Percentiles rank a stretch among this genome's conserved stretches.
phyloP scores from a whole-genome alignment of 2,888 invertebrate species.

The Pandemis cinnamomeana region DNA sequence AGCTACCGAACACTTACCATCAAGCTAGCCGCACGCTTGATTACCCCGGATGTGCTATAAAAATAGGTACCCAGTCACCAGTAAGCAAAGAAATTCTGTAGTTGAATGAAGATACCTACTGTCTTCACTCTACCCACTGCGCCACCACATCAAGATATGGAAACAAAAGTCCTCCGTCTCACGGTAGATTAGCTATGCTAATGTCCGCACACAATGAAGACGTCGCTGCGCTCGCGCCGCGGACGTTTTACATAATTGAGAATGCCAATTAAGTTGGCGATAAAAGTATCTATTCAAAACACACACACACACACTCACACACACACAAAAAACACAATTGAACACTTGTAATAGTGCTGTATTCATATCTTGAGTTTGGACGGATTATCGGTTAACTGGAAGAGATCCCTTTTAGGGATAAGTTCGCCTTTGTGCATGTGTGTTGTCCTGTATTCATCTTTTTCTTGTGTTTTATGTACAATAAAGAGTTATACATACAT shows the following conservation, averaged over 20 bases:
- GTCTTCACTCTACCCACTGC: constrained; percentile 5
- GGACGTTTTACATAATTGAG: constrained; percentile 20
- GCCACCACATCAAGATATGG: constrained; percentile 34
- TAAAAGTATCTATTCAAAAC: background rate
- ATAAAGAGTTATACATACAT: no score
- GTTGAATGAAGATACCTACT: constrained; percentile 10
- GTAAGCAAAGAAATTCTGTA: no score
- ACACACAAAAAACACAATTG: background rate
- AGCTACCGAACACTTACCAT: no score
- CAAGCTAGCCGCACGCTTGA: no score
- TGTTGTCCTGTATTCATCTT: no score
- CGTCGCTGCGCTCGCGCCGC: constrained; percentile 44
- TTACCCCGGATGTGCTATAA: no score
- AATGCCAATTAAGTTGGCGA: constrained; percentile 10
- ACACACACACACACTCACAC: background rate
- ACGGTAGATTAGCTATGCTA: constrained; percentile 53
- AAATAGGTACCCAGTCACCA: no score
- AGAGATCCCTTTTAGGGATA: no score
- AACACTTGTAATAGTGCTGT: background rate
- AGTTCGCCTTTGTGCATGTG: no score
- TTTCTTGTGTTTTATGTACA: no score
- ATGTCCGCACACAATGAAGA: constrained; percentile 59
- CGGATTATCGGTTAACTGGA: no score
- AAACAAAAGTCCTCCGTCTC: constrained; percentile 45
- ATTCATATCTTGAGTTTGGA: no score